Evolutionary conservation across 2,888 invertebrate genomes (phyloP).

Genomic region (Chaetogeoica ovagalla): DNA sequence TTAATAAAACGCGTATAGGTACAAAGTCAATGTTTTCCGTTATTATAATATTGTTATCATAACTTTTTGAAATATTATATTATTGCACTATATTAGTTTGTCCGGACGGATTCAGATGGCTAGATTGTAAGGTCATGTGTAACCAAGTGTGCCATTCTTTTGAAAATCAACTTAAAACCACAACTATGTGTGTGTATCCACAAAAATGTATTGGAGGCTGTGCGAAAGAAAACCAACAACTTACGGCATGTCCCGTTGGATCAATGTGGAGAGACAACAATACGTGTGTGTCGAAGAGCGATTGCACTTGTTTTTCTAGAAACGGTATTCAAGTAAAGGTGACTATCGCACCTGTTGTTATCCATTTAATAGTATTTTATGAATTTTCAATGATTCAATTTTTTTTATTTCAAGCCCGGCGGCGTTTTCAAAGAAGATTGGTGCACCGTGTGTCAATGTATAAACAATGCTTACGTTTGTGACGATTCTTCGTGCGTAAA

Average conservation of each 20-base stretch:
- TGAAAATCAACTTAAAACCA: constrained; percentile 59
- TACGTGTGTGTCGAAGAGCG: constrained; percentile 72
- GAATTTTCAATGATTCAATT: constrained; percentile 25
- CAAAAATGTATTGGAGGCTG: constrained; percentile 59
- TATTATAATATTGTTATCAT: neutral
- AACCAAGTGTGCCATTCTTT: constrained; percentile 72
- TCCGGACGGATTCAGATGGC: constrained; percentile 63
- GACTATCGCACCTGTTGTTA: constrained; percentile 48
- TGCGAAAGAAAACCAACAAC: constrained; percentile 60
- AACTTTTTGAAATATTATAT: neutral
- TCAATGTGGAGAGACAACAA: constrained; percentile 72
- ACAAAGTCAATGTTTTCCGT: neutral
- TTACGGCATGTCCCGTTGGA: constrained; percentile 64
- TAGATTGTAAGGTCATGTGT: constrained; percentile 76
- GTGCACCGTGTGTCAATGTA: constrained; percentile 78
- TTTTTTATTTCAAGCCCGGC: constrained; percentile 67
- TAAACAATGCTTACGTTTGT: constrained; percentile 75
- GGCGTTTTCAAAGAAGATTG: constrained; percentile 66
- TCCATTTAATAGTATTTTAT: neutral
- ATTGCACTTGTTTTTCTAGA: constrained; percentile 75
- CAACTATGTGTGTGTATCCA: constrained; percentile 58
- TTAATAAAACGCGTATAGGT: constrained; percentile 26
- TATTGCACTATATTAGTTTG: constrained; percentile 19
- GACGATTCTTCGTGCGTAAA: constrained; percentile 27
- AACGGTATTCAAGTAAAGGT: constrained; percentile 71